Evolutionary conservation across 1,140 invertebrate species (phyloP).

Genomic region (Pseudobourletiella spinata): DNA sequence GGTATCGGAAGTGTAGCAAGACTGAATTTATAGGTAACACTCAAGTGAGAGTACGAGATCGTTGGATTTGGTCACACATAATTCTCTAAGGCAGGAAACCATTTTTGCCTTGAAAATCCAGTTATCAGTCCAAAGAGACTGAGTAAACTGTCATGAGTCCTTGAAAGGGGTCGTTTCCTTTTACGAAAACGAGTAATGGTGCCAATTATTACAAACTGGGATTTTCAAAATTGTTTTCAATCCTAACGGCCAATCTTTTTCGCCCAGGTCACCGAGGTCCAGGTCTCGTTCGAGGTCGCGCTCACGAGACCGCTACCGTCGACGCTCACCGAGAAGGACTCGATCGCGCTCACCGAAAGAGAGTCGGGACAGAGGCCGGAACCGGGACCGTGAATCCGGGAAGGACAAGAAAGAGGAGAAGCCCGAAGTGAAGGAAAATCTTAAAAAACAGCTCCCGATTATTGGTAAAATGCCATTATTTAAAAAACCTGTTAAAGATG

Average conservation of each 20-base stretch:
- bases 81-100: slow-evolving; percentile 10
- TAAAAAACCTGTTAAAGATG: slow-evolving; percentile 14
- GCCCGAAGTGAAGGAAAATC: slow-evolving; percentile 16
- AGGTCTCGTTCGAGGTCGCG: slow-evolving; percentile 25
- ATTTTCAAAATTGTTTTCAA: background rate
- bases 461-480: slow-evolving; percentile 34
- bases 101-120: background rate
- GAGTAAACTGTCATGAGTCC: background rate
- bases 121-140: too few species aligned
- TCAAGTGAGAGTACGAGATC: slow-evolving; percentile 10
- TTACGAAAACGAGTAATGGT: background rate
- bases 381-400: too few species aligned
- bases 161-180: background rate
- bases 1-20: slow-evolving; percentile 1
- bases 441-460: slow-evolving; percentile 26
- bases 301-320: slow-evolving; percentile 23
- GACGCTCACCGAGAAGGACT: background rate
- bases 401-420: background rate
- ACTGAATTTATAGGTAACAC: slow-evolving; percentile 24
- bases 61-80: slow-evolving; percentile 10
- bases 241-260: background rate
- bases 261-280: slow-evolving; percentile 6
- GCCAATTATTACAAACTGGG: too few species aligned
- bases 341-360: too few species aligned
- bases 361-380: too few species aligned